These are phyloP conservation scores for Turnix velox DNA, from an alignment of 2,113 vertebrate species.

Conservation along the genomic window DNA sequence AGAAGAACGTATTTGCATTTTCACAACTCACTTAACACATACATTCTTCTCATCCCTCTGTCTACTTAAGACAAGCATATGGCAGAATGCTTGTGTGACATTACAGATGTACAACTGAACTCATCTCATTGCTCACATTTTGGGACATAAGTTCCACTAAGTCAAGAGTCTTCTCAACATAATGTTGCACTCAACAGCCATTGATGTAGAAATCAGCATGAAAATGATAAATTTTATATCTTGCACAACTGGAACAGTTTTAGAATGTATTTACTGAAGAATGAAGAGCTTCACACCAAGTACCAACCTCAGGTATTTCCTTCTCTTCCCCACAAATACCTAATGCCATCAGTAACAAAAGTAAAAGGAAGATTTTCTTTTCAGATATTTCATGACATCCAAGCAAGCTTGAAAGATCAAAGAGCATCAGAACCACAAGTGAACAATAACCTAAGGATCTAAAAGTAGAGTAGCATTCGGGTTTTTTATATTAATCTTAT, in stretches of 20 bases:
- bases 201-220: neutral
- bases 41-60: neutral
- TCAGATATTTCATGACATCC: neutral
- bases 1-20: neutral
- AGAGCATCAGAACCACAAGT: neutral
- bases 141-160: neutral
- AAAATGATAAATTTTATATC: neutral
- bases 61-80: neutral
- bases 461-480: neutral
- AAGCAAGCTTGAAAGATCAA: neutral
- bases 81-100: neutral
- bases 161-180: neutral
- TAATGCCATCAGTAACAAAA: neutral
- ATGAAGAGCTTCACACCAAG: neutral
- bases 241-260: neutral
- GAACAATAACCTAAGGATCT: neutral
- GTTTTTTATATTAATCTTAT: neutral
- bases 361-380: neutral
- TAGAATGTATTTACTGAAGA: neutral
- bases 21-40: neutral
- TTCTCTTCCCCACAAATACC: neutral
- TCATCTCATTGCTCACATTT: neutral
- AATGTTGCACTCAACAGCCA: fast-evolving
- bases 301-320: neutral
- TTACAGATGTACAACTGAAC: neutral